Conservation (phyloP, 2,797 vertebrate species). For the Rhinogobio ventralis region DNA sequence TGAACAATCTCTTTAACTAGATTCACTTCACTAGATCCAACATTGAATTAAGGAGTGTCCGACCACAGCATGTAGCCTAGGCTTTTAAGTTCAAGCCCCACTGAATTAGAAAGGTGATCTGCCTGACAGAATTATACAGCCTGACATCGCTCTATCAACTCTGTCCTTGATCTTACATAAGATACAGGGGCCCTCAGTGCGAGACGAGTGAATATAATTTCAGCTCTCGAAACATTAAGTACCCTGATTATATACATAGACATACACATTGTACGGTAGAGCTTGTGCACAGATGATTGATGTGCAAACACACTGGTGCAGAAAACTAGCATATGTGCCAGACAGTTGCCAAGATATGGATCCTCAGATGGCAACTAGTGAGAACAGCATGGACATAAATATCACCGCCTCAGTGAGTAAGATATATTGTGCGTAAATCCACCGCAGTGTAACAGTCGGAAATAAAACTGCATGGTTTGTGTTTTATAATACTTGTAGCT, state of each 20-base stretch:
- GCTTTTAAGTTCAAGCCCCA: constrained; percentile 5
- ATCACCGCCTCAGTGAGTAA: neutral
- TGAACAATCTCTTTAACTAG: neutral
- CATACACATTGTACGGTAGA: neutral
- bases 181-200: neutral
- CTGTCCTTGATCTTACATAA: constrained; percentile 24
- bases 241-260: constrained; percentile 10
- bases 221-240: constrained; percentile 16
- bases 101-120: constrained; percentile 5
- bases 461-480: constrained; percentile 25
- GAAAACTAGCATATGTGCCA: constrained; percentile 21
- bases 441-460: neutral
- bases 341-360: constrained; percentile 24
- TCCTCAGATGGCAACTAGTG: constrained; percentile 29
- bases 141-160: neutral
- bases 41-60: neutral
- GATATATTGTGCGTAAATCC: constrained; percentile 6
- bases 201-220: constrained; percentile 13
- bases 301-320: constrained; percentile 9
- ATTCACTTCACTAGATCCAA: neutral
- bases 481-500: neutral
- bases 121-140: neutral
- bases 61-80: neutral
- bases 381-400: constrained; percentile 38
- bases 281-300: constrained; percentile 1